A percentile compares a stretch with the other conserved stretches of the same genome.
Evolutionary conservation across 64 coral and sea anemone species (phyloP).

Genomic region (Cladopsammia gracilis): DNA sequence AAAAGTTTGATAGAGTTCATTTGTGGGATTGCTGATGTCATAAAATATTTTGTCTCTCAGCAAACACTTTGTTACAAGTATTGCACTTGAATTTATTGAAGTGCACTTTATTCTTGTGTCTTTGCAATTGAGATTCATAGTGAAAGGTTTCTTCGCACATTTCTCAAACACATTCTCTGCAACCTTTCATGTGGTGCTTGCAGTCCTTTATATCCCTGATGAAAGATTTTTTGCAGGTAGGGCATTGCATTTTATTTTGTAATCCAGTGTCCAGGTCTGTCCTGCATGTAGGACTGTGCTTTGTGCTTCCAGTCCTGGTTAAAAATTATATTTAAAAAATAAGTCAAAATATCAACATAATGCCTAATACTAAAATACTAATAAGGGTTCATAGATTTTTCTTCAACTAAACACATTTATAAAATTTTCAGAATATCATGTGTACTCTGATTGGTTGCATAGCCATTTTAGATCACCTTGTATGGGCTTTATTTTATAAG

Average conservation of each 20-base stretch:
- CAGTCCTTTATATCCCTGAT: conserved; percentile 25
- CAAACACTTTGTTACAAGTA: conserved; percentile 45
- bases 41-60: conserved; percentile 33
- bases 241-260: conserved; percentile 41
- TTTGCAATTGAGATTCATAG: conserved; percentile 40
- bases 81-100: conserved; percentile 39
- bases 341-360: neutral
- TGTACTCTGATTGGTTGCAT: neutral
- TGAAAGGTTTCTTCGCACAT: conserved; percentile 45
- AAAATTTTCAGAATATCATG: neutral
- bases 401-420: neutral
- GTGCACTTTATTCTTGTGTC: conserved; percentile 50
- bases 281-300: conserved; percentile 33
- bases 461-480: conserved; percentile 5
- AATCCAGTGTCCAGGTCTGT: conserved; percentile 49
- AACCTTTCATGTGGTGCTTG: conserved; percentile 61
- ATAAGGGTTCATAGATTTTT: neutral
- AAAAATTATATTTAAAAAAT: neutral
- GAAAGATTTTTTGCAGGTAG: conserved; percentile 20
- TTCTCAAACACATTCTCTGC: conserved; percentile 17
- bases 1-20: no score
- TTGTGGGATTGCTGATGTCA: conserved; percentile 23
- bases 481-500: conserved; percentile 5
- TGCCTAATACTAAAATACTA: neutral
- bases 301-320: conserved; percentile 56